phyloP scores from a whole-genome alignment of 2,888 invertebrate species.

The Ormyrus thymus region DNA sequence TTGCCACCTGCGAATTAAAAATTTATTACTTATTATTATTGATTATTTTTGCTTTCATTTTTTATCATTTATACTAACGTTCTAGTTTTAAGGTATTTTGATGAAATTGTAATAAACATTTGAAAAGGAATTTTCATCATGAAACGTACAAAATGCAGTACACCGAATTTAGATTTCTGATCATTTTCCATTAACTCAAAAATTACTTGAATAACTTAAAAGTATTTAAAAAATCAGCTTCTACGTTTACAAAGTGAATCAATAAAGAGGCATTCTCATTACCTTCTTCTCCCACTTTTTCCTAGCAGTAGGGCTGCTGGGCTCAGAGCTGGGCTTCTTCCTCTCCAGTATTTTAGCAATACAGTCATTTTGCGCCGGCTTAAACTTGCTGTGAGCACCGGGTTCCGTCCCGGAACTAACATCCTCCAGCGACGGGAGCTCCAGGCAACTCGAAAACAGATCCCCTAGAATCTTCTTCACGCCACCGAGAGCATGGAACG shows the following conservation, averaged over 20 bases:
- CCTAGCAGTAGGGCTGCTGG: constrained; percentile 72
- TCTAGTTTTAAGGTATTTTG: too few relatives aligned
- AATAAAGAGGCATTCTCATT: background rate
- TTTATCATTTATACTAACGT: background rate
- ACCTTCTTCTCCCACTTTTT: constrained; percentile 74
- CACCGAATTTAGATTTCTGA: too few relatives aligned
- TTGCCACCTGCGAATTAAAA: constrained; percentile 65
- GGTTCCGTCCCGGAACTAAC: constrained; percentile 74
- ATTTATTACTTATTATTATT: background rate
- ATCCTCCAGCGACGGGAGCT: constrained; percentile 82
- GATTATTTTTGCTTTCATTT: background rate
- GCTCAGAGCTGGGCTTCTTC: constrained; percentile 72
- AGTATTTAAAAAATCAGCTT: too few relatives aligned
- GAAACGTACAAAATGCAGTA: too few relatives aligned
- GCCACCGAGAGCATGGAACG: constrained; percentile 86
- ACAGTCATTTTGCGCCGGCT: constrained; percentile 70
- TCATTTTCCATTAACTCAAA: too few relatives aligned
- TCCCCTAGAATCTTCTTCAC: constrained; percentile 87
- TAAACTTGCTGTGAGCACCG: constrained; percentile 62
- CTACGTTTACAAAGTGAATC: too few relatives aligned
- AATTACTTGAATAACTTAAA: too few relatives aligned
- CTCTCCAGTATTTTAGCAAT: constrained; percentile 71
- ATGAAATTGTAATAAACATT: too few relatives aligned
- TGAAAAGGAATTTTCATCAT: too few relatives aligned
- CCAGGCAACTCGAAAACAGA: constrained; percentile 86